phyloP scores from a whole-genome alignment of 2,113 vertebrate species.

The Electrona antarctica region DNA sequence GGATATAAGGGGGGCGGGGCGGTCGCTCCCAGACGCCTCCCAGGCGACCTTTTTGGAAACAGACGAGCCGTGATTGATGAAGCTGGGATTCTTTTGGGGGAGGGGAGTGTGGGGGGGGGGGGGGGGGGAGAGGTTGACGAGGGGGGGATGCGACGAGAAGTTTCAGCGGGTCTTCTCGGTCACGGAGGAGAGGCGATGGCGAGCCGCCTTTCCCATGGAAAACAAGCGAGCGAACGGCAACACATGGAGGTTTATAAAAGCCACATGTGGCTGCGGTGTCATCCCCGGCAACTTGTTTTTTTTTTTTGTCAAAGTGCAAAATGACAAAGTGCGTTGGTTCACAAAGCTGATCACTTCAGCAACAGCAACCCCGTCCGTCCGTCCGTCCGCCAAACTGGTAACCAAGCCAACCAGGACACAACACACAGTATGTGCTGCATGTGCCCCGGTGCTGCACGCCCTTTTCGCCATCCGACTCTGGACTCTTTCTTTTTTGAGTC shows the following conservation, averaged over 20 bases:
- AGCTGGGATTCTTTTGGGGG: slow-evolving; percentile 8
- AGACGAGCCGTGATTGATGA: slow-evolving; percentile 14
- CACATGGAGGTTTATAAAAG: slow-evolving; percentile 39
- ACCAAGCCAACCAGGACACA: slow-evolving; percentile 14
- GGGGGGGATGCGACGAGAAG: neutral
- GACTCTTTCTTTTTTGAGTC: slow-evolving; percentile 15
- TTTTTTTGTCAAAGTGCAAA: slow-evolving; percentile 19
- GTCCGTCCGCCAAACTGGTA: neutral
- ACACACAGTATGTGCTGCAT: too few relatives aligned
- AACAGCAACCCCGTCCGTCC: slow-evolving; percentile 1
- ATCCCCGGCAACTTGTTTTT: slow-evolving; percentile 15
- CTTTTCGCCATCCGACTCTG: too few relatives aligned
- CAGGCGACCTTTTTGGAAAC: slow-evolving; percentile 32
- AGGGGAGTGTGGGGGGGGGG: slow-evolving; percentile 5
- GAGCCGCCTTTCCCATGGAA: slow-evolving; percentile 33
- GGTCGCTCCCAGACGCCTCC: neutral
- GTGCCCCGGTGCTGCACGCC: too few relatives aligned
- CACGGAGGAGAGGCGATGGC: slow-evolving; percentile 5
- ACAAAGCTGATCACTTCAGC: slow-evolving; percentile 13
- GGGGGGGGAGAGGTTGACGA: neutral
- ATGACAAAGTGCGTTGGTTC: slow-evolving; percentile 23
- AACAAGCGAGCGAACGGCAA: neutral
- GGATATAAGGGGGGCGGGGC: neutral
- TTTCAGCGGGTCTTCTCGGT: slow-evolving; percentile 11
- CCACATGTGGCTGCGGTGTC: slow-evolving; percentile 42